These are phyloP conservation scores for Disparrhopalites patrizii DNA, from an alignment of 2,888 invertebrate genomes.

Conservation along the genomic window DNA sequence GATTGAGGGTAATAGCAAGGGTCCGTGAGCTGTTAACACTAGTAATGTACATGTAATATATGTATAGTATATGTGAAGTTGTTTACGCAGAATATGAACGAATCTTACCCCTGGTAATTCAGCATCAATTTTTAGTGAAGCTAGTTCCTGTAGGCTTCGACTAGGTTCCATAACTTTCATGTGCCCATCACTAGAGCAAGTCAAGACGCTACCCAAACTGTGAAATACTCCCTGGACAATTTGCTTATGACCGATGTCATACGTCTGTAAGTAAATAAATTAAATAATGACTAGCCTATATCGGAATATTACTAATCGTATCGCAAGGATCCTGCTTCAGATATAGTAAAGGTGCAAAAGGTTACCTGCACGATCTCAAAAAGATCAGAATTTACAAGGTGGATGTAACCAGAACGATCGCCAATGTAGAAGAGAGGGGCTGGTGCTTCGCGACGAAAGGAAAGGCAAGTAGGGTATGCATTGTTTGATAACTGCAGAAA, in stretches of 20 bases:
- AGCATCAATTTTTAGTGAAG: slow-evolving; percentile 23
- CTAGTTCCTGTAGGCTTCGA: slow-evolving; percentile 27
- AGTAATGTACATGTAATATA: too few relatives aligned
- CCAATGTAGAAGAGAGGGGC: slow-evolving; percentile 44
- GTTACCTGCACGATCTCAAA: slow-evolving; percentile 34
- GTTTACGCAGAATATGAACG: not conserved
- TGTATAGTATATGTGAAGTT: too few relatives aligned
- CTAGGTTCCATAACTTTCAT: slow-evolving; percentile 38
- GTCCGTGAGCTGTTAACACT: too few relatives aligned
- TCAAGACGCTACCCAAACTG: slow-evolving; percentile 39
- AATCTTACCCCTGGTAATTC: slow-evolving; percentile 32
- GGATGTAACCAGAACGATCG: slow-evolving; percentile 37
- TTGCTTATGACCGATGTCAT: slow-evolving; percentile 33
- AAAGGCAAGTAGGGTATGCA: slow-evolving; percentile 45
- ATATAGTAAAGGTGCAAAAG: too few relatives aligned
- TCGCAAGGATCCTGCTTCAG: too few relatives aligned
- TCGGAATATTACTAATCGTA: too few relatives aligned
- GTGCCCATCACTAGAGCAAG: slow-evolving; percentile 39
- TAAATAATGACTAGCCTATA: too few relatives aligned
- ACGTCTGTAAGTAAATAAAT: too few relatives aligned
- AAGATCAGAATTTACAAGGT: slow-evolving; percentile 35
- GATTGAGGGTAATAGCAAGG: too few relatives aligned
- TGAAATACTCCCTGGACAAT: slow-evolving; percentile 45
- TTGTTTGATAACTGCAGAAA: slow-evolving; percentile 23
- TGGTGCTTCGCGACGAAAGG: slow-evolving; percentile 39